A percentile compares a stretch with the other conserved stretches of the same genome.
These are phyloP conservation scores for Pelochelys cantorii DNA, from an alignment of 2,797 vertebrate genomes.

Conservation along the genomic window DNA sequence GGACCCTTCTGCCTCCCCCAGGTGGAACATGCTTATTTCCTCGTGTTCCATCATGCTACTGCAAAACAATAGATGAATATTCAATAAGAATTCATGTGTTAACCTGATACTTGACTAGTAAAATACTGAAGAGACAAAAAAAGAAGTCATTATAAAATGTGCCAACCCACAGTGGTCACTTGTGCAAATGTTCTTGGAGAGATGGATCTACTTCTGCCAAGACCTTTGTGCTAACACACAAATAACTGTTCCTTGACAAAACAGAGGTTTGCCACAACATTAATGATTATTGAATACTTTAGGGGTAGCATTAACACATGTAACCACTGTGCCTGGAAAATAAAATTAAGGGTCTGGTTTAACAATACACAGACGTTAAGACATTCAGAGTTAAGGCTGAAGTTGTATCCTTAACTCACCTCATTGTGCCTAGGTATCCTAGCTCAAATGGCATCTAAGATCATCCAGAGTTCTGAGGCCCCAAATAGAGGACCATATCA, in stretches of 20 bases:
- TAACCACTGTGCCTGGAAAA: neutral
- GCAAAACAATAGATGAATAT: slow-evolving; percentile 5
- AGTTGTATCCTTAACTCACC: slow-evolving; percentile 74
- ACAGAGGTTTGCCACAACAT: neutral
- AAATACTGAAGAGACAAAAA: neutral
- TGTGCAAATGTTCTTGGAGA: neutral
- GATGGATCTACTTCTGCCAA: neutral
- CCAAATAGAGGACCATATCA: slow-evolving; percentile 69
- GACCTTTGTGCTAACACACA: neutral
- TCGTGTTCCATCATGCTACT: neutral
- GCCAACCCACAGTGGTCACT: neutral
- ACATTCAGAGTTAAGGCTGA: slow-evolving; percentile 74
- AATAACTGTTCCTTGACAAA: neutral
- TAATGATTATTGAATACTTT: neutral
- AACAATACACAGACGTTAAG: slow-evolving; percentile 45
- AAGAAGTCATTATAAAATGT: neutral
- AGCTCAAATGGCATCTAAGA: slow-evolving; percentile 73
- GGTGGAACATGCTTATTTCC: neutral
- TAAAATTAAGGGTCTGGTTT: slow-evolving; percentile 8
- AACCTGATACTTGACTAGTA: neutral
- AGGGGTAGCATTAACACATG: neutral
- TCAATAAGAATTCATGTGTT: neutral
- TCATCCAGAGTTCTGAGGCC: slow-evolving; percentile 74
- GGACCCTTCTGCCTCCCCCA: neutral
- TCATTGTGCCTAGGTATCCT: slow-evolving; percentile 76